phyloP scores from a whole-genome alignment of 2,113 vertebrate species.

The Tenebrosternarchus preto region DNA sequence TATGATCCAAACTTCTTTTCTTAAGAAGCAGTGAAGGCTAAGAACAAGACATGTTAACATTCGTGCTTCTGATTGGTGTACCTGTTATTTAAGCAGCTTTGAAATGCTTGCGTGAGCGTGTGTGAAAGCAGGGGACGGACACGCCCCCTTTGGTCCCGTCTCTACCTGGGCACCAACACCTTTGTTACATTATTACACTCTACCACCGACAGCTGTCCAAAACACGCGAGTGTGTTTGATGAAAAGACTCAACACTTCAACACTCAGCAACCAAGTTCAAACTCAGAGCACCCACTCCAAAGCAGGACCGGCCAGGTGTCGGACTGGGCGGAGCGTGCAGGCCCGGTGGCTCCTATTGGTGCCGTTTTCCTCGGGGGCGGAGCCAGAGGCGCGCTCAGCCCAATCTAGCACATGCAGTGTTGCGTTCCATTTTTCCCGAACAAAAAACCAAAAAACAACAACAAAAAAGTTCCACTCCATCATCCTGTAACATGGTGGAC shows the following conservation, averaged over 20 bases:
- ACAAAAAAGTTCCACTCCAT: no score
- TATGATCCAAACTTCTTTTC: not conserved
- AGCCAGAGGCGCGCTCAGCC: no score
- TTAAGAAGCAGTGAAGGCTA: not conserved
- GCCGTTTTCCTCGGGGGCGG: no score
- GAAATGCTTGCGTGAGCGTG: not conserved
- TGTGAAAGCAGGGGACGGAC: not conserved
- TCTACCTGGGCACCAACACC: conserved; percentile 10
- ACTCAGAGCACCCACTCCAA: no score
- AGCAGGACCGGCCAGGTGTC: no score
- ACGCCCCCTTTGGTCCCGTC: not conserved
- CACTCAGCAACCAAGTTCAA: no score
- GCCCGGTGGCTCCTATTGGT: no score
- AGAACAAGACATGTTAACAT: not conserved
- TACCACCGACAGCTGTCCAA: conserved; percentile 10
- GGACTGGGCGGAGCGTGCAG: no score
- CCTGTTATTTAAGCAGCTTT: not conserved
- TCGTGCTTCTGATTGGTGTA: not conserved
- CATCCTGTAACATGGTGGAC: no score
- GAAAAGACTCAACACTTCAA: not conserved
- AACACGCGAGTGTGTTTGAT: not conserved
- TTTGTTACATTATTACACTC: conserved; percentile 23
- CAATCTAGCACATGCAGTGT: no score
- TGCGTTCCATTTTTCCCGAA: no score
- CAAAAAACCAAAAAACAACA: no score